phyloP scores from a whole-genome alignment of 2,888 invertebrate genomes.

The Spodoptera picta region DNA sequence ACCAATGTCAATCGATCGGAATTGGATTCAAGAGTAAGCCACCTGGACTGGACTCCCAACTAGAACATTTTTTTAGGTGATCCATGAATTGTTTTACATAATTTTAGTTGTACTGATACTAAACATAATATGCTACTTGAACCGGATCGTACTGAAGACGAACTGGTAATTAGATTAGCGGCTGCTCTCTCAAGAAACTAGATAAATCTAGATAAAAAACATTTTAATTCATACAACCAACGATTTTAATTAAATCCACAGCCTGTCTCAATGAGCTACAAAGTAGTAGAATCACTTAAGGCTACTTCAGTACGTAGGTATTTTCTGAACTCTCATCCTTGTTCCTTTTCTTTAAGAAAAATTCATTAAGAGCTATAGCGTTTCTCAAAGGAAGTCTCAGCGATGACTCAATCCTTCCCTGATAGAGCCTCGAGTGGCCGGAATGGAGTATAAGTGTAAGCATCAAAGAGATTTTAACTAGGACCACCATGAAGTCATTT shows the following conservation, averaged over 20 bases:
- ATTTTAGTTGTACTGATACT: too few species aligned
- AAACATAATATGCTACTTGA: too few species aligned
- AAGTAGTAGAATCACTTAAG: slow-evolving; percentile 31
- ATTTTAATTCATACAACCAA: background rate
- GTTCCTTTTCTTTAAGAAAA: slow-evolving; percentile 46
- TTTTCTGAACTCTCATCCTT: slow-evolving; percentile 31
- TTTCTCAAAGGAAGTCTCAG: slow-evolving; percentile 44
- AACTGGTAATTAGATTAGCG: too few species aligned
- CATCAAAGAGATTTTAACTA: slow-evolving; percentile 34
- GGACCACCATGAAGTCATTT: slow-evolving; percentile 14
- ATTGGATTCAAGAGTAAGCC: too few species aligned
- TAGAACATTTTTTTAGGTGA: too few species aligned
- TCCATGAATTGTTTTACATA: too few species aligned
- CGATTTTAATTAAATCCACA: background rate
- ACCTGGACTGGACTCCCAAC: too few species aligned
- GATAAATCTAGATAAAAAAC: too few species aligned
- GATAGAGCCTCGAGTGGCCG: slow-evolving; percentile 41
- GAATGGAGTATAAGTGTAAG: slow-evolving; percentile 40
- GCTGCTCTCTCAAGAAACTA: background rate
- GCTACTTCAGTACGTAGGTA: slow-evolving; percentile 13
- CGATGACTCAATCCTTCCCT: slow-evolving; percentile 53
- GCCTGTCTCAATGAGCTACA: slow-evolving; percentile 7
- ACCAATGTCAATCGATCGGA: too few species aligned
- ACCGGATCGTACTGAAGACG: too few species aligned
- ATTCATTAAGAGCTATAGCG: slow-evolving; percentile 51